Conservation (phyloP, 2,888 invertebrate species). For the Eurytoma adleriae region DNA sequence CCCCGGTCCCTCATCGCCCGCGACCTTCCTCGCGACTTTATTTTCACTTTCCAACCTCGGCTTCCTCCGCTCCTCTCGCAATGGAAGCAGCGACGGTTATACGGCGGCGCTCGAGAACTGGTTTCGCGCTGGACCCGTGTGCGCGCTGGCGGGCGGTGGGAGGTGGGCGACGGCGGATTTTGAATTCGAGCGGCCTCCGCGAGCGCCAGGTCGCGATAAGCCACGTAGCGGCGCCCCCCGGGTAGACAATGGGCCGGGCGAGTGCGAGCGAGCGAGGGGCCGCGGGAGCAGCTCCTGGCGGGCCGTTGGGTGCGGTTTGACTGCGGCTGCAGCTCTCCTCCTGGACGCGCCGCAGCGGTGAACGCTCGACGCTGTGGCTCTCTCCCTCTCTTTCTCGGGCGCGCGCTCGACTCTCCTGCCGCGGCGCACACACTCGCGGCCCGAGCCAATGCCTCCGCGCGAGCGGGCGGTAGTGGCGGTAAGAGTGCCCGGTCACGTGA, state of each 20-base stretch:
- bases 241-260: conserved; percentile 10
- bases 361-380: conserved; percentile 21
- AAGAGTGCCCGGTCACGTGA: conserved; percentile 68
- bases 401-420: conserved; percentile 10
- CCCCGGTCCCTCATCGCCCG: background rate
- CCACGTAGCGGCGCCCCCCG: background rate
- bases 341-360: conserved; percentile 35
- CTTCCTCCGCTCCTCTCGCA: too few species aligned
- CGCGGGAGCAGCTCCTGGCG: conserved; percentile 62
- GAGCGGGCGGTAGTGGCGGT: conserved; percentile 21
- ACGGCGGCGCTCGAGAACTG: conserved; percentile 31
- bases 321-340: conserved; percentile 54
- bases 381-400: conserved; percentile 4
- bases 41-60: conserved; percentile 51
- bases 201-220: conserved; percentile 11
- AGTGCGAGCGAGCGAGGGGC: background rate
- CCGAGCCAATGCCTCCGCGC: background rate
- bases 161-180: background rate
- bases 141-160: too few species aligned
- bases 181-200: conserved; percentile 24
- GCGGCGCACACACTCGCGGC: background rate
- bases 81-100: too few species aligned
- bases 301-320: conserved; percentile 73
- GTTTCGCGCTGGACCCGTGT: conserved; percentile 3
- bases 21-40: background rate